These are phyloP conservation scores for Nymphalis io DNA, from an alignment of 1,140 invertebrate species.

Conservation along the genomic window DNA sequence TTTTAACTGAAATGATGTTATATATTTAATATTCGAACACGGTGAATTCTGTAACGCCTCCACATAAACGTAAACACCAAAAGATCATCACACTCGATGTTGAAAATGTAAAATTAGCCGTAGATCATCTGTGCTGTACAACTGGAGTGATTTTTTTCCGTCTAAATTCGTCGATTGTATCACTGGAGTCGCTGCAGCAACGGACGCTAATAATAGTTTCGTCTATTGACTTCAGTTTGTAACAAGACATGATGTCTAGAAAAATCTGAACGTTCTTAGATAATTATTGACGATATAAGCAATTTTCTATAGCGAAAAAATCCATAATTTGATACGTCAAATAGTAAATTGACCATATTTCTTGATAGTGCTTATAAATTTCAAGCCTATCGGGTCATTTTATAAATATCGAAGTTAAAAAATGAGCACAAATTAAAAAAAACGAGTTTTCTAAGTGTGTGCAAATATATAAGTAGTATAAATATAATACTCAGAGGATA, in stretches of 20 bases:
- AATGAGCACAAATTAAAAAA: too few relatives aligned
- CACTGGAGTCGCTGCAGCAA: slow-evolving; percentile 44
- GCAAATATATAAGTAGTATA: too few relatives aligned
- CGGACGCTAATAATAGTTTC: slow-evolving; percentile 40
- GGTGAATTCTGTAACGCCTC: slow-evolving; percentile 13
- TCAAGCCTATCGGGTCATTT: too few relatives aligned
- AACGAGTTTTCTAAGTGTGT: too few relatives aligned
- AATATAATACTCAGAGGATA: too few relatives aligned
- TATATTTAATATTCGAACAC: neutral
- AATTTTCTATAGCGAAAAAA: too few relatives aligned
- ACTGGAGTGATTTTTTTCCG: slow-evolving; percentile 40
- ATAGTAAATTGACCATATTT: too few relatives aligned
- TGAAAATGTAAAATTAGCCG: slow-evolving; percentile 34
- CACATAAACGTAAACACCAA: slow-evolving; percentile 17
- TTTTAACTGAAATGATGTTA: neutral
- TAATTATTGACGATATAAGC: neutral
- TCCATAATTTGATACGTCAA: too few relatives aligned
- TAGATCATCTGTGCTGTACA: slow-evolving; percentile 35
- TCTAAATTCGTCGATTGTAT: slow-evolving; percentile 52
- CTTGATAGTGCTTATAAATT: too few relatives aligned
- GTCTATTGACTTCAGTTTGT: slow-evolving; percentile 33
- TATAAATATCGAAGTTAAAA: too few relatives aligned
- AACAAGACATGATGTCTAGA: slow-evolving; percentile 37
- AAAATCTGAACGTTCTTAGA: slow-evolving; percentile 14
- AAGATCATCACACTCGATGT: slow-evolving; percentile 24